phyloP scores from a whole-genome alignment of 2,888 invertebrate species.

The Asteroscopus sphinx region DNA sequence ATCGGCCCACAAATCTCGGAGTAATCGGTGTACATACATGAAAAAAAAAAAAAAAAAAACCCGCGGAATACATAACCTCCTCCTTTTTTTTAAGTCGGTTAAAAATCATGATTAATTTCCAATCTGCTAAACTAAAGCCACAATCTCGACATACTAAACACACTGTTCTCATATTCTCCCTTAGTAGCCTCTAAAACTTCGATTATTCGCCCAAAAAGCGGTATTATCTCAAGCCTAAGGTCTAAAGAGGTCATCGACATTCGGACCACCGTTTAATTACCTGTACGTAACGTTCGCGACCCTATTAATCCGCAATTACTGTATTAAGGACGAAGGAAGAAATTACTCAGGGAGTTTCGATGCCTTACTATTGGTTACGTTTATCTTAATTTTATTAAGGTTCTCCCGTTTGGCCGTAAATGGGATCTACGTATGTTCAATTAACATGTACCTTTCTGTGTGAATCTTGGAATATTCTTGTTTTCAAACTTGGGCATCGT shows the following conservation, averaged over 20 bases:
- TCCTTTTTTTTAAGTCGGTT: too few relatives aligned
- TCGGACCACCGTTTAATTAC: conserved; percentile 60
- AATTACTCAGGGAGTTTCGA: conserved; percentile 50
- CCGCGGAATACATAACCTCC: too few relatives aligned
- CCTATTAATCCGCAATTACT: conserved; percentile 66
- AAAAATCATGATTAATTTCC: too few relatives aligned
- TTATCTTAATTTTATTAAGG: conserved; percentile 59
- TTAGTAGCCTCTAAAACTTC: conserved; percentile 39
- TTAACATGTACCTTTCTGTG: not conserved
- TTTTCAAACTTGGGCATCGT: too few relatives aligned
- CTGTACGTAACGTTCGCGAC: conserved; percentile 59
- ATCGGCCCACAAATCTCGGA: too few relatives aligned
- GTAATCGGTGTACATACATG: too few relatives aligned
- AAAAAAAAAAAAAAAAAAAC: too few relatives aligned
- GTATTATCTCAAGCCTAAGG: conserved; percentile 42
- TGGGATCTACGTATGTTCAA: conserved; percentile 5
- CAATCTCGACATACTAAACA: not conserved
- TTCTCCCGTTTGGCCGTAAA: conserved; percentile 22
- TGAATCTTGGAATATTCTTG: too few relatives aligned
- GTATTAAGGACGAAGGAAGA: conserved; percentile 49
- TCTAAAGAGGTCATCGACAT: conserved; percentile 56
- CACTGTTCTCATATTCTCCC: too few relatives aligned
- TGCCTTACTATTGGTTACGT: conserved; percentile 39
- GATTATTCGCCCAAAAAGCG: conserved; percentile 38
- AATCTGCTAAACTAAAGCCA: too few relatives aligned